phyloP scores from a whole-genome alignment of 37 sponge, comb jelly and placozoan genomes.

The Eunapius fragilis region DNA sequence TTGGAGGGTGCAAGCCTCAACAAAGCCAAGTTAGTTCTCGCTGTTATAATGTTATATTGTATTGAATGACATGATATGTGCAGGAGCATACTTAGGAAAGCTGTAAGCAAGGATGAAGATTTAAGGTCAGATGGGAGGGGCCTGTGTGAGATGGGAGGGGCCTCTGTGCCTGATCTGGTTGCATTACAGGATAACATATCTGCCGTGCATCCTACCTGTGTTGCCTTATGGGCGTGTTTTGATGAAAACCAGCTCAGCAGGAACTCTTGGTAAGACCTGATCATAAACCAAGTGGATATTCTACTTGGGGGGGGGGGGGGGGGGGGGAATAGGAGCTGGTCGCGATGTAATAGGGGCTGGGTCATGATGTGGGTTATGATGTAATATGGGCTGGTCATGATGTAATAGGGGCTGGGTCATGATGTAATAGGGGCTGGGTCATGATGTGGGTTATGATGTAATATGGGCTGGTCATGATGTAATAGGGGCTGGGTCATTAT shows the following conservation, averaged over 20 bases:
- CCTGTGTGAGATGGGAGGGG: background rate
- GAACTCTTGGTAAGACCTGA: background rate
- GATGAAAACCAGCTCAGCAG: background rate
- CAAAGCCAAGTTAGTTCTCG: conserved; percentile 55
- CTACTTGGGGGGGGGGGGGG: too few relatives aligned
- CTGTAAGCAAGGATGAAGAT: conserved; percentile 25
- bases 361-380: too few relatives aligned
- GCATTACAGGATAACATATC: background rate
- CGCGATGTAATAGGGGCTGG: too few relatives aligned
- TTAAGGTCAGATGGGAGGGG: background rate
- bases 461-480: too few relatives aligned
- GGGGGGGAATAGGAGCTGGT: too few relatives aligned
- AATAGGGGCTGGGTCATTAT: too few relatives aligned
- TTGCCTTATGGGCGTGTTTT: background rate
- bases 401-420: too few relatives aligned
- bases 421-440: too few relatives aligned
- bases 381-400: too few relatives aligned
- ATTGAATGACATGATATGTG: background rate
- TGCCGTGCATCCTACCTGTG: background rate
- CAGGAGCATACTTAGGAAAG: conserved; percentile 41
- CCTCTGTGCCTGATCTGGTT: background rate
- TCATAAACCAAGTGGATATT: too few relatives aligned
- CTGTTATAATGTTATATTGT: background rate
- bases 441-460: too few relatives aligned
- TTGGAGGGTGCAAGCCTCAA: conserved; percentile 47